Evolutionary conservation across 35 echinoderm and acorn worm genomes (phyloP).

Genomic region (Hemicentrotus pulcherrimus): DNA sequence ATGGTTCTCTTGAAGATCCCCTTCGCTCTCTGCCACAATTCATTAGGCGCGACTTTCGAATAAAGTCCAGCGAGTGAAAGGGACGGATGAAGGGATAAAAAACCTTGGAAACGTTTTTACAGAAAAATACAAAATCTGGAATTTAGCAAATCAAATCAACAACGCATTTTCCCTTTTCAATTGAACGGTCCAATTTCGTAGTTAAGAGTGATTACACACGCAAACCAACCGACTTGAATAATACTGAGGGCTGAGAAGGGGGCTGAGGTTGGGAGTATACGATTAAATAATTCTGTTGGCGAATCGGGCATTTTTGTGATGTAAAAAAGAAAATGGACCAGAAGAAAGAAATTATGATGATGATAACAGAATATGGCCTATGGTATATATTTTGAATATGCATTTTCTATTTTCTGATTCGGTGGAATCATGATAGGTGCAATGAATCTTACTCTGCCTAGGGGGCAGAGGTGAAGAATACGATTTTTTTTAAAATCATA

Average conservation of each 20-base stretch:
- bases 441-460: too few species aligned
- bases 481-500: too few species aligned
- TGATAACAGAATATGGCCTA: background rate
- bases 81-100: background rate
- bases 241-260: background rate
- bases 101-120: slow-evolving; percentile 10
- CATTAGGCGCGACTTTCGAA: background rate
- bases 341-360: background rate
- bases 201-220: slow-evolving; percentile 1
- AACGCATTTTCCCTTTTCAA: background rate
- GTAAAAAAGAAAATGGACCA: background rate
- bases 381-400: too few species aligned
- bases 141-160: slow-evolving; percentile 19
- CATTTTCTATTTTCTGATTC: too few species aligned
- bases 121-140: slow-evolving; percentile 3
- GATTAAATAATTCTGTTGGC: background rate
- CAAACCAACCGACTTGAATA: background rate
- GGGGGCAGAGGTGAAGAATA: too few species aligned
- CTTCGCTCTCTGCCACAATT: background rate
- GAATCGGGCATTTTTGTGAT: background rate
- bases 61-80: background rate
- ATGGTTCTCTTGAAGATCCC: background rate
- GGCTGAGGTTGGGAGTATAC: background rate
- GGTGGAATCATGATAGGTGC: too few species aligned
- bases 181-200: background rate